Conservation (phyloP, 1,140 invertebrate genomes). For the Calycopis cecrops region DNA sequence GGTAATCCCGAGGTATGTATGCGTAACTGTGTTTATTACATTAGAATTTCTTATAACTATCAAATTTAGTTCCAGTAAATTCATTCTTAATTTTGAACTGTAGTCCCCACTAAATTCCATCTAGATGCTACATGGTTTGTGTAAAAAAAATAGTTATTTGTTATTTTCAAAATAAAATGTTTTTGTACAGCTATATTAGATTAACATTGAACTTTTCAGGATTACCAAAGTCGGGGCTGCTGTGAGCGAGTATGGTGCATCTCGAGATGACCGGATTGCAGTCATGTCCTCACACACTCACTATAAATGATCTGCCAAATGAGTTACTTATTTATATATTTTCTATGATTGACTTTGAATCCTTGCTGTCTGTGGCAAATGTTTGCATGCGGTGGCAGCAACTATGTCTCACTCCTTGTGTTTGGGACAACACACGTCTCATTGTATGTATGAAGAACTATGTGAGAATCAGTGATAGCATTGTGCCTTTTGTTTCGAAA, state of each 20-base stretch:
- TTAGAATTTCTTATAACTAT: background rate
- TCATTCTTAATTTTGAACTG: background rate
- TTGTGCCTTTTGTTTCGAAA: conserved; percentile 69
- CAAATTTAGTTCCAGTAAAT: background rate
- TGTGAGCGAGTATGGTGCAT: conserved; percentile 56
- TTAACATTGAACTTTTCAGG: conserved; percentile 37
- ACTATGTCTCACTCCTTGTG: conserved; percentile 64
- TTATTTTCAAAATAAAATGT: too few species aligned
- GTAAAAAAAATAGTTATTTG: too few species aligned
- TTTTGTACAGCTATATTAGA: conserved; percentile 3
- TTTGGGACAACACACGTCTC: conserved; percentile 71
- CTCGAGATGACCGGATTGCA: conserved; percentile 60
- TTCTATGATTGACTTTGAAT: conserved; percentile 73
- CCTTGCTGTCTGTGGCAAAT: conserved; percentile 62
- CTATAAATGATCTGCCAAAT: conserved; percentile 73
- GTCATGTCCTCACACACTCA: conserved; percentile 41
- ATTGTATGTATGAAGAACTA: conserved; percentile 74
- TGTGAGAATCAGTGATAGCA: conserved; percentile 64
- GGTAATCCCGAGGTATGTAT: conserved; percentile 53
- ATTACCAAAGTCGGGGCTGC: conserved; percentile 35
- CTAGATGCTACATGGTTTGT: too few species aligned
- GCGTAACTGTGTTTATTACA: conserved; percentile 2
- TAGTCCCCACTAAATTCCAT: too few species aligned
- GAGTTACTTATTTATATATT: conserved; percentile 74
- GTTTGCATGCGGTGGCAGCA: conserved; percentile 71